Base-by-base conservation (phyloP, 1,140 invertebrate genomes). In the Caerostris extrusa region DNA sequence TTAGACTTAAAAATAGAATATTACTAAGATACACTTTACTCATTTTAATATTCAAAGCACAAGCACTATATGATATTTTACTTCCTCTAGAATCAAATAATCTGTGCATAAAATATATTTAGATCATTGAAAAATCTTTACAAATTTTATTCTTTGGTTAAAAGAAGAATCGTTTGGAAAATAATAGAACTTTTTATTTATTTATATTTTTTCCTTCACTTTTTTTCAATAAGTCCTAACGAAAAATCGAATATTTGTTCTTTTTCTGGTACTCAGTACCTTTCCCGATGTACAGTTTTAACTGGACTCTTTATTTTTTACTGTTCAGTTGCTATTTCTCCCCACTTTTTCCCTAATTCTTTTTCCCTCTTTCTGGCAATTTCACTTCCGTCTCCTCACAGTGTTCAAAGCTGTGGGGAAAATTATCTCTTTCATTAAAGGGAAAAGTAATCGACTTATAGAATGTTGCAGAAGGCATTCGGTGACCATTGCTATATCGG, bases 401-500 rank as follows among this genome's bases (percentile, higher is more conserved):
- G 34, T 8, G 61, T 12, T 0, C 10, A 12, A 12, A 77, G 34
- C 34, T 53, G 34, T 8, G 34, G 34, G 64, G 58, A 58, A 85
- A 56, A 85, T 50, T 10, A 57, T 56, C 55, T 8, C 56, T 85
- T 85, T 85, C 56, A 85, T 85, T 85, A 85, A 34, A 85, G 17
- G 3, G 56, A 60, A 60, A 58, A 82, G 12, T 82, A 82, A 85
- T 85, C 83, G 83, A 85, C 34, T 0, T 34, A 34, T 2, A 34
- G 34, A 34, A 34, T 34, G 34, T 34, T 34, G 34, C 34, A 34
- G 34, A 34, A 34, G 2, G 34, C 34, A 34, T 34, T 34, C 34
- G 34, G 34, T 34, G 34, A 2, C 34, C 34, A 34, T 34, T 34
- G 0, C 34, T 34, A 0, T 34, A 34, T 34, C 34, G 34, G 34